Conservation (phyloP, 2,797 vertebrate species). For the Lepilemur septentrionalis region DNA sequence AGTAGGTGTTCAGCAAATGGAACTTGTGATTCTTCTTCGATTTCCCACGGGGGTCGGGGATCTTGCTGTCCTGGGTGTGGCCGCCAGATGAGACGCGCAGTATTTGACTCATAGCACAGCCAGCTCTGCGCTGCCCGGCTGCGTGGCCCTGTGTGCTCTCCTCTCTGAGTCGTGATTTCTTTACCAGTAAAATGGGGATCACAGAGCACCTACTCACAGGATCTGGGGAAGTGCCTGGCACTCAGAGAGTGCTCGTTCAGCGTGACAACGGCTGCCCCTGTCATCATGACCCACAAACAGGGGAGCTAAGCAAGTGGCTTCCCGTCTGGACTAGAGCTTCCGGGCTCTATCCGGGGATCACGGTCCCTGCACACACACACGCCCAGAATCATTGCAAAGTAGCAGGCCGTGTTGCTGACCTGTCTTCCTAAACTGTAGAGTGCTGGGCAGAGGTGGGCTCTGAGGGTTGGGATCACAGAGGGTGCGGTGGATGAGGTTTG, state of each 20-base stretch:
- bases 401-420: neutral
- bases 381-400: too few relatives aligned
- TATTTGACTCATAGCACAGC: neutral
- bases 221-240: neutral
- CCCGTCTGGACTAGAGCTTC: neutral
- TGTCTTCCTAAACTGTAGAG: neutral
- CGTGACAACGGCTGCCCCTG: neutral
- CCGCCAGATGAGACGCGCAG: neutral
- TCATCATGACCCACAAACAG: rapidly evolving
- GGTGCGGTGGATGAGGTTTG: too few relatives aligned
- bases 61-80: neutral
- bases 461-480: neutral
- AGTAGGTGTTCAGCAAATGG: neutral
- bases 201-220: rapidly evolving
- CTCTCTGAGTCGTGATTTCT: neutral
- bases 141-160: neutral
- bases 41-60: neutral
- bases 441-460: neutral
- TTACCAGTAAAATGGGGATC: neutral
- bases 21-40: neutral
- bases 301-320: neutral
- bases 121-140: neutral
- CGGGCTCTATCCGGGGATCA: rapidly evolving
- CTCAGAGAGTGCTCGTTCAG: rapidly evolving
- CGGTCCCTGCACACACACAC: rapidly evolving